phyloP scores from a whole-genome alignment of 2,888 invertebrate species.

The Yponomeuta plumbellus region DNA sequence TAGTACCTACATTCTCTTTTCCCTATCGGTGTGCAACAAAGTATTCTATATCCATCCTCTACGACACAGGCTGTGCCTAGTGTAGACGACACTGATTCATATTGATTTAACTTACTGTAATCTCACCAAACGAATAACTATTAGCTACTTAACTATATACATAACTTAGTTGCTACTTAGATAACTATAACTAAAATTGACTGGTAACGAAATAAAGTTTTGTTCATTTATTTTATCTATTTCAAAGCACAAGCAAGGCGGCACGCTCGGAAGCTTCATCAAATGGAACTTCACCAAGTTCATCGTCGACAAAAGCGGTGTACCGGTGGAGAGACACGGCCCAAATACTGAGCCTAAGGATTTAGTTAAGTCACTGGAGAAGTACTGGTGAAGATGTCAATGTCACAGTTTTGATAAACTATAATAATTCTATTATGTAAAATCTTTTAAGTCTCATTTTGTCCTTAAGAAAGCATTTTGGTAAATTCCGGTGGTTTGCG shows the following conservation, averaged over 20 bases:
- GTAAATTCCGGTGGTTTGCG: not conserved
- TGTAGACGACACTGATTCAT: too few species aligned
- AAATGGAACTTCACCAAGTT: constrained; percentile 94
- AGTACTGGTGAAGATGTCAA: constrained; percentile 63
- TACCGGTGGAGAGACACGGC: constrained; percentile 80
- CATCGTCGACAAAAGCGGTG: constrained; percentile 83
- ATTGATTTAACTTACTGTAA: too few species aligned
- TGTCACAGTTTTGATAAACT: not conserved
- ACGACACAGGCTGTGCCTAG: too few species aligned
- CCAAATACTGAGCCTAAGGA: constrained; percentile 76
- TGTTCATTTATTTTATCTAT: not conserved
- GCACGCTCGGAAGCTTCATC: constrained; percentile 79
- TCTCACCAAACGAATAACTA: too few species aligned
- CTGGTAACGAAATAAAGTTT: too few species aligned
- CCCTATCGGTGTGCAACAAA: too few species aligned
- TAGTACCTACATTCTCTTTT: too few species aligned
- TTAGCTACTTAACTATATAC: too few species aligned
- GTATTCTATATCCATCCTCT: too few species aligned
- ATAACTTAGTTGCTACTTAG: too few species aligned
- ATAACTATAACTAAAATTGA: too few species aligned
- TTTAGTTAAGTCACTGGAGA: constrained; percentile 71
- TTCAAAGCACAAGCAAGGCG: constrained; percentile 68
- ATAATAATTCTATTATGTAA: constrained; percentile 6
- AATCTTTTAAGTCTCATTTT: not conserved
- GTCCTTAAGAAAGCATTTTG: constrained; percentile 18